Percentiles rank a stretch among this genome's conserved stretches.
Conservation (phyloP, 2,888 invertebrate genomes). For the Caenorhabditis becei region DNA sequence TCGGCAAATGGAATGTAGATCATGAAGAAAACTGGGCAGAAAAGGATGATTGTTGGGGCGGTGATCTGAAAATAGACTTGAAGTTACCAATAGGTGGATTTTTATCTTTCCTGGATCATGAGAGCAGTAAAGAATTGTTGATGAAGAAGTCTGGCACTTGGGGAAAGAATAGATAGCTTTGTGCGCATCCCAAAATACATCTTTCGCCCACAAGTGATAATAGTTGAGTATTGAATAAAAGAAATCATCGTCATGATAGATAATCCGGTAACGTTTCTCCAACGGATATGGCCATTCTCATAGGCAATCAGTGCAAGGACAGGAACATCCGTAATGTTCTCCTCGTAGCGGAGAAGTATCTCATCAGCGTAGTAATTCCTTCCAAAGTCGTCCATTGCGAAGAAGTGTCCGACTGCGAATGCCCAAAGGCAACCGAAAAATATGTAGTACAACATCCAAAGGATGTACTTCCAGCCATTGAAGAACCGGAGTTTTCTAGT, state of each 20-base stretch:
- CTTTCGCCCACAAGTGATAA: not conserved
- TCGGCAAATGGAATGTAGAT: slow-evolving; percentile 17
- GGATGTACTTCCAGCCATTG: slow-evolving; percentile 1
- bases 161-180: not conserved
- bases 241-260: slow-evolving; percentile 2
- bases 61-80: slow-evolving; percentile 7
- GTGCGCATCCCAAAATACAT: slow-evolving; percentile 1
- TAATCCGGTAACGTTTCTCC: not conserved
- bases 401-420: slow-evolving; percentile 7
- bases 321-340: slow-evolving; percentile 8
- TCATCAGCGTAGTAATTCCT: not conserved
- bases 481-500: not conserved
- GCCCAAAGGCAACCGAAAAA: slow-evolving; percentile 8
- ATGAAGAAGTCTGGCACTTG: not conserved
- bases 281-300: not conserved
- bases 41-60: slow-evolving; percentile 21
- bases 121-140: not conserved
- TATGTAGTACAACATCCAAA: slow-evolving; percentile 4
- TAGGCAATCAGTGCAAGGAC: not conserved
- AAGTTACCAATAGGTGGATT: not conserved
- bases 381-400: slow-evolving; percentile 11
- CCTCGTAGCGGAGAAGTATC: not conserved
- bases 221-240: slow-evolving; percentile 1
- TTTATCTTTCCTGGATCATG: not conserved
- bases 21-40: slow-evolving; percentile 18